These are phyloP conservation scores for Tryphoninae sp. DNA, from an alignment of 2,888 invertebrate species.

Conservation along the genomic window DNA sequence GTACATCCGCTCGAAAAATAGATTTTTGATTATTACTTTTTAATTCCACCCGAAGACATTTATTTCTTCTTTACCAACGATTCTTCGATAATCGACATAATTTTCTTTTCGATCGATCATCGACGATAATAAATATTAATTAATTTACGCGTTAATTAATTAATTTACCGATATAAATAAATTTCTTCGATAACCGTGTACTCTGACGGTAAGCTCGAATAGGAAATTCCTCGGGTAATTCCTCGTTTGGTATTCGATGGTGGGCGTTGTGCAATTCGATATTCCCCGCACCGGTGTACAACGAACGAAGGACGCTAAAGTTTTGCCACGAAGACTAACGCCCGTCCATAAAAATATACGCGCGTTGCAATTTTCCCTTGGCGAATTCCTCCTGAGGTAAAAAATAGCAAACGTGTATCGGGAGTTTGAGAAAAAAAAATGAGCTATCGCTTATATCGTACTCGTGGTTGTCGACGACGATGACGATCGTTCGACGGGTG, in stretches of 20 bases:
- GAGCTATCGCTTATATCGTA: conserved; percentile 52
- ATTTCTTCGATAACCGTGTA: not conserved
- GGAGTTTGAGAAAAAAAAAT: conserved; percentile 41
- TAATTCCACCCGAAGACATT: not conserved
- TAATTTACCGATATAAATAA: not conserved
- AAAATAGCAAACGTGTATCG: conserved; percentile 31
- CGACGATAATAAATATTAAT: no score
- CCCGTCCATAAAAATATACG: not conserved
- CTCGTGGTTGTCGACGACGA: conserved; percentile 33
- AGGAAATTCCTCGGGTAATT: conserved; percentile 11
- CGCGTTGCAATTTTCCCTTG: conserved; percentile 17
- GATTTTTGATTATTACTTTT: not conserved
- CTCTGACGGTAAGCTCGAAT: conserved; percentile 30
- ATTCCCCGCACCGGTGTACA: conserved; percentile 24
- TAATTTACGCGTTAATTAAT: no score
- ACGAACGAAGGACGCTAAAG: not conserved
- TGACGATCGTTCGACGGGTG: not conserved
- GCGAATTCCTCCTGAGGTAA: conserved; percentile 40
- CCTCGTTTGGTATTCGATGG: conserved; percentile 49
- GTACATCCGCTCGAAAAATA: not conserved
- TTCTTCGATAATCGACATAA: not conserved
- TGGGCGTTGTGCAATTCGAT: conserved; percentile 61
- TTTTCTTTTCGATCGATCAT: no score
- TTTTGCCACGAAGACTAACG: not conserved
- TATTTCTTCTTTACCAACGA: not conserved